Conservation (phyloP, 2,888 invertebrate species). For the Brachynemurus nebulosus region DNA sequence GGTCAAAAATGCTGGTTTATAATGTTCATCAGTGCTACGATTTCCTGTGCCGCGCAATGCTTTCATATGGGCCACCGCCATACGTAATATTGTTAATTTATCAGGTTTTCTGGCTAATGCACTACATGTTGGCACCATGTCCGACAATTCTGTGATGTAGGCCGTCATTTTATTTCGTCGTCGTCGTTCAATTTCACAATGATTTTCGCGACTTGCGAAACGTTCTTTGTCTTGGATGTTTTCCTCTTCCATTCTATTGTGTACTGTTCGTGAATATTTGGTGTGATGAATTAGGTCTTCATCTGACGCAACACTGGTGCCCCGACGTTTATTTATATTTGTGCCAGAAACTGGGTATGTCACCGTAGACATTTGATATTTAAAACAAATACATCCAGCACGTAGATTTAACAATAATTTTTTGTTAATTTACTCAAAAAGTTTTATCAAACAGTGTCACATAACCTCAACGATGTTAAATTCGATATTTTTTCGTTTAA, state of each 20-base stretch:
- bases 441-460: not conserved
- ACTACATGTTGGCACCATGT: slow-evolving; percentile 99
- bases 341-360: slow-evolving; percentile 36
- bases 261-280: slow-evolving; percentile 33
- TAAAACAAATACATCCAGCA: not conserved
- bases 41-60: slow-evolving; percentile 92
- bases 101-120: slow-evolving; percentile 97
- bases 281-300: slow-evolving; percentile 73
- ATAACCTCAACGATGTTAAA: too few relatives aligned
- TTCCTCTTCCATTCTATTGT: slow-evolving; percentile 87
- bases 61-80: slow-evolving; percentile 99
- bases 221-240: slow-evolving; percentile 93
- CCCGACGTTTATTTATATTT: slow-evolving; percentile 7
- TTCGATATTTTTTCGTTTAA: too few relatives aligned
- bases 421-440: too few relatives aligned
- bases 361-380: slow-evolving; percentile 36
- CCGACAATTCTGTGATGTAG: slow-evolving; percentile 97
- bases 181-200: slow-evolving; percentile 96
- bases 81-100: slow-evolving; percentile 95
- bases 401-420: too few relatives aligned
- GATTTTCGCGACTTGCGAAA: slow-evolving; percentile 95
- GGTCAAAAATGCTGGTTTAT: slow-evolving; percentile 96
- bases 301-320: slow-evolving; percentile 39
- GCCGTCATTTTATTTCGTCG: slow-evolving; percentile 99
- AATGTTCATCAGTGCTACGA: slow-evolving; percentile 91